Evolutionary conservation across 2,113 vertebrate species (phyloP).

Genomic region (Cygnus buccinator): DNA sequence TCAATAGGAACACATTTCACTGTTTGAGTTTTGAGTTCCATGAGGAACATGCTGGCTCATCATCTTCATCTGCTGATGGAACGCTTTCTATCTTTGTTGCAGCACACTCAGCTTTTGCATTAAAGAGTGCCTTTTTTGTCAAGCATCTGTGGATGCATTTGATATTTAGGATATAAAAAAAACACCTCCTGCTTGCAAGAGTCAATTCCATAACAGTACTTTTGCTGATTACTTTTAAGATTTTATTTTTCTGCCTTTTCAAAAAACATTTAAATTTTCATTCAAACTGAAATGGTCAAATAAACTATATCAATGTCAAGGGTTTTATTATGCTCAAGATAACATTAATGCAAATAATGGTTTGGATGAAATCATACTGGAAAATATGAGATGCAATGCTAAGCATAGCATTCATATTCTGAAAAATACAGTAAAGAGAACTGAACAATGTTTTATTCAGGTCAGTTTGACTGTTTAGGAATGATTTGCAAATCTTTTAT

Average conservation of each 20-base stretch:
- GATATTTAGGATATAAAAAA: slow-evolving; percentile 59
- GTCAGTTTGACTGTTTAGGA: not conserved
- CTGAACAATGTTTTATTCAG: not conserved
- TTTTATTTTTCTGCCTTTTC: slow-evolving; percentile 15
- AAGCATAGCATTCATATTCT: not conserved
- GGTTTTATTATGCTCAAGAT: not conserved
- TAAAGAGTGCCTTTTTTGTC: slow-evolving; percentile 58
- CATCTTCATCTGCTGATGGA: slow-evolving; percentile 67
- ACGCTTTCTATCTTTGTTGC: slow-evolving; percentile 64
- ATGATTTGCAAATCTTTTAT: not conserved
- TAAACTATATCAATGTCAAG: not conserved
- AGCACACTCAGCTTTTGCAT: slow-evolving; percentile 63
- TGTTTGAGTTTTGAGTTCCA: slow-evolving; percentile 34
- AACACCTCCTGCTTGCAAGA: slow-evolving; percentile 12
- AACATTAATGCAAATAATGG: not conserved
- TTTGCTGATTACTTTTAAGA: slow-evolving; percentile 19
- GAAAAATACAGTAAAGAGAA: not conserved
- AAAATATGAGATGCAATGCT: not conserved
- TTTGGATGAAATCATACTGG: not conserved
- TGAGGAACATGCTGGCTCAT: slow-evolving; percentile 61
- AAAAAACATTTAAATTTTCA: not conserved
- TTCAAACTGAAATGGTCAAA: slow-evolving; percentile 40
- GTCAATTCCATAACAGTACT: not conserved
- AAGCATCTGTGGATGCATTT: slow-evolving; percentile 61
- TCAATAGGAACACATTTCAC: slow-evolving; percentile 34